Conservation (phyloP, 2,888 invertebrate genomes). For the Xiphydria camelus region DNA sequence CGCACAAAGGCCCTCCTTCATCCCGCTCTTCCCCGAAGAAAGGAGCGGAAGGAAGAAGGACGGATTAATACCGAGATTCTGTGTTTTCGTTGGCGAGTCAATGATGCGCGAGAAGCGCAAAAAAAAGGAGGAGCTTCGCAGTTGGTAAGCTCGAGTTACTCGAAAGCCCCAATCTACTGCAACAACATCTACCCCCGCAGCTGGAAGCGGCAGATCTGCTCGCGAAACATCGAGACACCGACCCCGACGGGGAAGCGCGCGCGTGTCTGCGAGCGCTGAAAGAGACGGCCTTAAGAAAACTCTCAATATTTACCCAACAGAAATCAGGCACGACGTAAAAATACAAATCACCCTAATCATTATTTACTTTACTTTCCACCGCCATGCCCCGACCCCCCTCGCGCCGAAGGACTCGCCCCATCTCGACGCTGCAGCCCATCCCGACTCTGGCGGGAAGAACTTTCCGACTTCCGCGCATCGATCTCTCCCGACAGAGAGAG, state of each 20-base stretch:
- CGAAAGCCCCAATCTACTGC: conserved; percentile 15
- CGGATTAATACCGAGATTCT: background rate
- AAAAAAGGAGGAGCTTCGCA: background rate
- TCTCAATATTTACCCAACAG: conserved; percentile 52
- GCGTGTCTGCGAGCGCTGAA: too few relatives aligned
- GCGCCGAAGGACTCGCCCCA: too few relatives aligned
- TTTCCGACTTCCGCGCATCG: too few relatives aligned
- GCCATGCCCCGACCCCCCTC: too few relatives aligned
- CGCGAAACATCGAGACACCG: background rate
- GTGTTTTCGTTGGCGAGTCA: background rate
- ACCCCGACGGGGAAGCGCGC: background rate
- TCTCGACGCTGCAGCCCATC: too few relatives aligned
- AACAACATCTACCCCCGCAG: conserved; percentile 11
- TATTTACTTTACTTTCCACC: conserved; percentile 49
- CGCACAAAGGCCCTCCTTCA: too few relatives aligned
- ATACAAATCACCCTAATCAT: conserved; percentile 54
- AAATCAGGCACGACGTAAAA: conserved; percentile 53
- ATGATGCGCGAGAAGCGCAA: background rate
- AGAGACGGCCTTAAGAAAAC: conserved; percentile 44
- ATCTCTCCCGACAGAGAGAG: too few relatives aligned
- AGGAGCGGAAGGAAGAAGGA: background rate
- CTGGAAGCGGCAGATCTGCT: conserved; percentile 1
- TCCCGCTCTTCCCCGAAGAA: too few relatives aligned
- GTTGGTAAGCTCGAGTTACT: conserved; percentile 3
- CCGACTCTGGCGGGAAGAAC: too few relatives aligned